These are phyloP conservation scores for Lapara coniferarum DNA, from an alignment of 2,888 invertebrate genomes.

Conservation along the genomic window DNA sequence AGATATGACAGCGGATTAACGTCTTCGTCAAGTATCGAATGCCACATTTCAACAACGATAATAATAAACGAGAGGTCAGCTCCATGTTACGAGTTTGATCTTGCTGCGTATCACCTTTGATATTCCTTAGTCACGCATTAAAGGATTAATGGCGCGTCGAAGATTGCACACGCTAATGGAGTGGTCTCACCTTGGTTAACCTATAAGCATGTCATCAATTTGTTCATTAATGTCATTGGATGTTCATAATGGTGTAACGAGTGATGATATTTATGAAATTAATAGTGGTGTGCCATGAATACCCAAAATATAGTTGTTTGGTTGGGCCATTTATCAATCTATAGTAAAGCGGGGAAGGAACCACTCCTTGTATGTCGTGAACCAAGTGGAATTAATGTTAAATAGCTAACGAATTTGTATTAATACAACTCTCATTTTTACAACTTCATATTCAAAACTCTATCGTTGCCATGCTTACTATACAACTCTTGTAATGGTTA, in stretches of 20 bases:
- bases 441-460: too few relatives aligned
- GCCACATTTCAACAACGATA: neutral
- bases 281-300: neutral
- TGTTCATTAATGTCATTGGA: neutral
- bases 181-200: conserved; percentile 8
- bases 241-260: neutral
- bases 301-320: neutral
- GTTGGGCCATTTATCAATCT: neutral
- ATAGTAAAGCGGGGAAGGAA: too few relatives aligned
- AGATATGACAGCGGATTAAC: neutral
- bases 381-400: too few relatives aligned
- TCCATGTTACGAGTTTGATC: neutral
- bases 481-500: too few relatives aligned
- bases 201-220: neutral
- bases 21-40: neutral
- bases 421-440: too few relatives aligned
- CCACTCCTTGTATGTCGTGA: too few relatives aligned
- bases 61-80: neutral
- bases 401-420: too few relatives aligned
- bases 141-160: conserved; percentile 16
- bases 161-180: conserved; percentile 4
- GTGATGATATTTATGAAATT: neutral
- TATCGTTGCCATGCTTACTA: too few relatives aligned
- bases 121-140: conserved; percentile 9
- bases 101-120: neutral